Percentiles rank a stretch among this genome's conserved stretches.
These are phyloP conservation scores for Romanogobio albipinnatus DNA, from an alignment of 2,113 vertebrate species.

Conservation along the genomic window DNA sequence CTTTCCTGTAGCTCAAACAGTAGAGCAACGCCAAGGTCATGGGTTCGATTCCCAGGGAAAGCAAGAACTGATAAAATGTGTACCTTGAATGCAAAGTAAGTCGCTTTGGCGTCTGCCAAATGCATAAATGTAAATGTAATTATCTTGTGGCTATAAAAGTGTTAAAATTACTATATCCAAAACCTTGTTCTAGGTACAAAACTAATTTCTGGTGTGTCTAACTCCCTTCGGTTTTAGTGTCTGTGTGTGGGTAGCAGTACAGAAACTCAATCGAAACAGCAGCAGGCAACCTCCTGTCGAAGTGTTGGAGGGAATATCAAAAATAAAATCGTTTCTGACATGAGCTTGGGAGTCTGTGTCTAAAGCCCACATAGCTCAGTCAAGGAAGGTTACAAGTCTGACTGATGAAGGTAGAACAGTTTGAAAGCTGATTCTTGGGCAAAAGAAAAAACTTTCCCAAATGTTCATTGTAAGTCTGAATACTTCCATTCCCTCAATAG, in stretches of 20 bases:
- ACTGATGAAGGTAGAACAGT: not conserved
- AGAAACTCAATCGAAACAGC: not conserved
- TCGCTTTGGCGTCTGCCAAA: too few species aligned
- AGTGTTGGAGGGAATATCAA: not conserved
- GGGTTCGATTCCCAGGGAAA: too few species aligned
- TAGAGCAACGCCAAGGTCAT: too few species aligned
- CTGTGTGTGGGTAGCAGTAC: constrained; percentile 9
- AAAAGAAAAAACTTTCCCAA: not conserved
- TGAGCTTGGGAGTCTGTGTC: not conserved
- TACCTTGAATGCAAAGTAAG: too few species aligned
- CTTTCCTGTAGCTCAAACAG: too few species aligned
- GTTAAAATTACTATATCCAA: constrained; percentile 9
- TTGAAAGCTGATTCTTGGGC: not conserved
- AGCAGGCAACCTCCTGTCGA: not conserved
- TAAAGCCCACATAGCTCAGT: not conserved
- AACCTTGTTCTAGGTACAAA: not conserved
- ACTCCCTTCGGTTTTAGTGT: not conserved
- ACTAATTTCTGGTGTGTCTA: not conserved
- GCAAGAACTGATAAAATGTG: too few species aligned
- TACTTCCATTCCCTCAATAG: not conserved
- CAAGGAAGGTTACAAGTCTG: not conserved
- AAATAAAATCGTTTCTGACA: not conserved
- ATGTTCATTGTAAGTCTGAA: not conserved
- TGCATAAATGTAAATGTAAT: too few species aligned
- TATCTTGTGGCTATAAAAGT: not conserved